Evolutionary conservation across 1,140 invertebrate species (phyloP).

Genomic region (Rhopalosiphum padi): DNA sequence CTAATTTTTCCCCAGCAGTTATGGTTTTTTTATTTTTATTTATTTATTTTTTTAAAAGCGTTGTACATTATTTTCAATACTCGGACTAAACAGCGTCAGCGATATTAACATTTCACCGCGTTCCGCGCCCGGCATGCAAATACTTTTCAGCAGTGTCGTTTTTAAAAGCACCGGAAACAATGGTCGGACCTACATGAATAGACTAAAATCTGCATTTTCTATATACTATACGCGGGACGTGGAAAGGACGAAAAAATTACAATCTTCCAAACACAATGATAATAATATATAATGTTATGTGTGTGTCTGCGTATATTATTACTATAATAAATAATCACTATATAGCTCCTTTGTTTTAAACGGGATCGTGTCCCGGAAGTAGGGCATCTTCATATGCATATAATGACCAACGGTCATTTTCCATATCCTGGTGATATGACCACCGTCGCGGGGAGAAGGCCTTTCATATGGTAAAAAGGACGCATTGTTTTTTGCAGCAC

Average conservation of each 20-base stretch:
- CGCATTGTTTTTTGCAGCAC: slow-evolving; percentile 15
- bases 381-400: slow-evolving; percentile 57
- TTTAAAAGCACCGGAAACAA: slow-evolving; percentile 55
- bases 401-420: slow-evolving; percentile 57
- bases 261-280: slow-evolving; percentile 53
- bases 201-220: slow-evolving; percentile 55
- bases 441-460: background rate
- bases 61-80: background rate
- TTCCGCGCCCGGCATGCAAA: slow-evolving; percentile 13
- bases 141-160: slow-evolving; percentile 43
- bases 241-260: slow-evolving; percentile 43
- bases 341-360: slow-evolving; percentile 48
- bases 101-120: slow-evolving; percentile 6
- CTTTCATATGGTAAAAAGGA: slow-evolving; percentile 52
- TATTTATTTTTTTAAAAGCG: background rate
- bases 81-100: background rate
- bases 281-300: slow-evolving; percentile 51
- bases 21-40: background rate
- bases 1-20: background rate
- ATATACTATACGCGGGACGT: slow-evolving; percentile 11
- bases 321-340: slow-evolving; percentile 46
- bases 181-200: slow-evolving; percentile 53
- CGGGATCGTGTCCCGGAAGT: slow-evolving; percentile 57
- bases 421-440: slow-evolving; percentile 16
- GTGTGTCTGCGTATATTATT: background rate